phyloP scores from a whole-genome alignment of 2,888 invertebrate species.

The Acleris emargana region DNA sequence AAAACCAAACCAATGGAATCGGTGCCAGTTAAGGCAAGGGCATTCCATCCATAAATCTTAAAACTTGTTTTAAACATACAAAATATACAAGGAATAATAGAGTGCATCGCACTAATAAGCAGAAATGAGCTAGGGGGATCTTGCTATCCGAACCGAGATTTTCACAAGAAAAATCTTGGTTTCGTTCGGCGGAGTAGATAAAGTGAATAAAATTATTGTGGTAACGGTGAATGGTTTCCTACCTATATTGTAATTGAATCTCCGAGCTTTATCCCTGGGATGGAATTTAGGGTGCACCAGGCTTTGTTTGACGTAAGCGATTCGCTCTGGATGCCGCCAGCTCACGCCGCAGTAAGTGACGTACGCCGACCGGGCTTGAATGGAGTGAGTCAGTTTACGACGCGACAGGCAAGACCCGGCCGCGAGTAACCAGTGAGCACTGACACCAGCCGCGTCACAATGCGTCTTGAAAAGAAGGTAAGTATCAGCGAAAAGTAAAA shows the following conservation, averaged over 20 bases:
- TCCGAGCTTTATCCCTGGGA: slow-evolving; percentile 51
- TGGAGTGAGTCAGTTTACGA: slow-evolving; percentile 50
- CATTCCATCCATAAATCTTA: slow-evolving; percentile 62
- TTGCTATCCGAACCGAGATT: slow-evolving; percentile 41
- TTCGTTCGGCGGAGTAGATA: too few species aligned
- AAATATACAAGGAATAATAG: background rate
- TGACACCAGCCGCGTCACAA: slow-evolving; percentile 71
- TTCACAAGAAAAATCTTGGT: too few species aligned
- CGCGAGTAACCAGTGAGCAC: slow-evolving; percentile 68
- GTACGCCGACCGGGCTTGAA: slow-evolving; percentile 61
- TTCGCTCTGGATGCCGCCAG: slow-evolving; percentile 65
- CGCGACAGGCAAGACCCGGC: slow-evolving; percentile 68
- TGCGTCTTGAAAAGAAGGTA: slow-evolving; percentile 54
- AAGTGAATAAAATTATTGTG: background rate
- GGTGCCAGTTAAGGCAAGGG: slow-evolving; percentile 63
- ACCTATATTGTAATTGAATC: slow-evolving; percentile 69
- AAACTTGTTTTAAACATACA: slow-evolving; percentile 66
- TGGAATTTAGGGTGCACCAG: slow-evolving; percentile 65
- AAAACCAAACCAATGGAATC: slow-evolving; percentile 62
- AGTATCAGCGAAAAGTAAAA: background rate
- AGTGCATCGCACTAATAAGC: too few species aligned
- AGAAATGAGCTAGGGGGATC: background rate
- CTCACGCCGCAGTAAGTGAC: slow-evolving; percentile 64
- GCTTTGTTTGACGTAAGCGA: slow-evolving; percentile 67
- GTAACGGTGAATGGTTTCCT: slow-evolving; percentile 8